Base-by-base conservation (phyloP, 2,113 vertebrate species). In the Amblyopsis rosae region DNA sequence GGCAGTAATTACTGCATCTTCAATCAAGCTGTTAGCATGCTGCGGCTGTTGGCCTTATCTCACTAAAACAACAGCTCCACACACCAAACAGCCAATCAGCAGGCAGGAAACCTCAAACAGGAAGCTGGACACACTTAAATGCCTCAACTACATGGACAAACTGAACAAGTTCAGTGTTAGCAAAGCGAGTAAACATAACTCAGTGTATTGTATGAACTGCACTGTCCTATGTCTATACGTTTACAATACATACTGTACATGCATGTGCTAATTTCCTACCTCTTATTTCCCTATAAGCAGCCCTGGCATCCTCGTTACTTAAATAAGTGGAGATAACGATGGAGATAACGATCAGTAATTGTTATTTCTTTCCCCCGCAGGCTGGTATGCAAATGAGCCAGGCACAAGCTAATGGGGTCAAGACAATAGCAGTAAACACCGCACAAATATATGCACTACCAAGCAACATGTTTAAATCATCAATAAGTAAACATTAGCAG, bases 331-430 rank as follows among this genome's bases (percentile, higher is more conserved):
- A 45, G 84, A 88, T 85, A 88, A 82, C 53, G 62, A 88, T 55
- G 72, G 57, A 45, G 84, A 88, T 85, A 88, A 82, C 53, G 62
- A 88, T 88, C 82, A 64, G 84, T 86, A 76, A 82, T 88, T 83
- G 78, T 64, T 74, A 65, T 82, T 83, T 78, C 41, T 70, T 64
- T 67, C 62, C 79, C 74, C 78, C 10, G 15, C 78, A 86, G 86
- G 66, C 67, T 59, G 35, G 35, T 65, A 81, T 72, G 76, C 80
- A 80, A 86, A 88, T 85, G 72, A 83, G 72, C 56, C 70, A 68
- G 67, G 50, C 64, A 0, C 58, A 46, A 26, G 76, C 80, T 85
- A 85, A 85, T 82, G 78, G 83, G 76, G 82, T 78, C 59, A 82
- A 82, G 73, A 74, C 67, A n/a, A 67, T 77, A 61, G 15, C 59